Evolutionary conservation across 2,113 vertebrate species (phyloP), one percentile per base, ranked within the genome.

Genomic region (Carassius gibelio): DNA sequence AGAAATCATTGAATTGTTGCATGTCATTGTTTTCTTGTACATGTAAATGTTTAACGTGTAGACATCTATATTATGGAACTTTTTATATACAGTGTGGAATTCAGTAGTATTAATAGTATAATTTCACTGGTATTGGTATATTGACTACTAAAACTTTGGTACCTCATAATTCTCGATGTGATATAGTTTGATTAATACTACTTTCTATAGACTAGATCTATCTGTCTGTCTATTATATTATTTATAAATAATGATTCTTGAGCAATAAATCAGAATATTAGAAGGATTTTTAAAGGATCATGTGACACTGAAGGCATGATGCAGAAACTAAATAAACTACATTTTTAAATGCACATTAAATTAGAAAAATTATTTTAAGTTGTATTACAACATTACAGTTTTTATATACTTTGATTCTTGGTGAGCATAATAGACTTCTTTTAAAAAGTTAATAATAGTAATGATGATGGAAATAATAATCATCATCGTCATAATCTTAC

Each of bases 391-490:
- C 3, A 68, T 68, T 34, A 66, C 0, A 8, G 2, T 66, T 34
- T 62, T 68, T 30, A 68, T 17, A 34, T 36, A 68, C 17, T 8
- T 66, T 2, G 13, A 34, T 30, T 30, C 14, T 68, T 36, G 15
- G 30, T 69, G 15, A 66, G 26, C 26, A 15, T 57, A 26, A 66
- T 5, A 66, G 62, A 7, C 11, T 17, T 57, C 17, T 64, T 64
- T 7, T 4, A 30, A 66, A 30, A 2, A 13, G 1, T 38, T 38
- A 38, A 38, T 38, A 38, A 38, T 38, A 38, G 7, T 62, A 23
- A 14, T 10, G 23, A 4, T 8, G 1, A 10, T 86, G 8, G 8
- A 1, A 8, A 89, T 90, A 92, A 90, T 10, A 8, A 8, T 48
- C 3, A 48, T 48, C 2, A 48, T 45, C 3, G 2, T 50, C 14